Base-by-base conservation (phyloP, 2,797 vertebrate genomes). In the Lepilemur septentrionalis region DNA sequence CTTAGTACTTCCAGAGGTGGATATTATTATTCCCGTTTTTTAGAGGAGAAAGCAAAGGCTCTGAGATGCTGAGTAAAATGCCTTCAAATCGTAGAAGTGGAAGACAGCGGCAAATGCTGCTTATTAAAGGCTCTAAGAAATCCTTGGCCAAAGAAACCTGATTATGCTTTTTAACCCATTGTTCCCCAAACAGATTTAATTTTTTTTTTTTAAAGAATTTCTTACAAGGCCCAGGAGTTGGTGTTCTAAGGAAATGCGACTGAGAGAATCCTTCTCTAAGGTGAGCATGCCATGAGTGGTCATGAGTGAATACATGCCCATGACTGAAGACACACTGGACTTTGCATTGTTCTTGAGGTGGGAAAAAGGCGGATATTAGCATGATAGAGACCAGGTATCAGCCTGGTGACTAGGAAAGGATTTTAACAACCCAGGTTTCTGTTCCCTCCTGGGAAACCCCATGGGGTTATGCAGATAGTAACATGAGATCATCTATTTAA, bases 1-100 rank as follows among this genome's bases (percentile, higher is more conserved):
- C 6, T 43, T 43, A 43, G 18, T 67, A 73, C 11, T 73, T 76
- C 18, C 38, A 61, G 61, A 43, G 14, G 15, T 13, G 72, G 48
- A 20, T 86, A 22, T 67, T 91, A 15, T 67, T 72, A 12, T 46
- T 52, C n/a, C 7, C 67, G 4, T 30, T 80, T 88, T 82, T 57
- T 2, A 4, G 69, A 78, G 20, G 43, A 48, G 28, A 69, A 80
- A 67, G 20, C 35, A 2, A 50, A 79, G 14, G 10, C 8, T 78
- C 20, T 61, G 46, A 52, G 57, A 73, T 3, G 10, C 93, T 63
- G 48, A 63, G 13, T 55, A 91, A 86, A 91, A 88, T 23, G 28
- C 22, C 59, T 30, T 50, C 18, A 76, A 43, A 41, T n/a, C 63
- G 20, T 7, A 69, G 9, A 69, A 12, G 52, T 28, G 14, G 79